Evolutionary conservation across 2,888 invertebrate genomes (phyloP), one percentile per base, ranked within the genome.

Genomic region (Drosophila demipolita): DNA sequence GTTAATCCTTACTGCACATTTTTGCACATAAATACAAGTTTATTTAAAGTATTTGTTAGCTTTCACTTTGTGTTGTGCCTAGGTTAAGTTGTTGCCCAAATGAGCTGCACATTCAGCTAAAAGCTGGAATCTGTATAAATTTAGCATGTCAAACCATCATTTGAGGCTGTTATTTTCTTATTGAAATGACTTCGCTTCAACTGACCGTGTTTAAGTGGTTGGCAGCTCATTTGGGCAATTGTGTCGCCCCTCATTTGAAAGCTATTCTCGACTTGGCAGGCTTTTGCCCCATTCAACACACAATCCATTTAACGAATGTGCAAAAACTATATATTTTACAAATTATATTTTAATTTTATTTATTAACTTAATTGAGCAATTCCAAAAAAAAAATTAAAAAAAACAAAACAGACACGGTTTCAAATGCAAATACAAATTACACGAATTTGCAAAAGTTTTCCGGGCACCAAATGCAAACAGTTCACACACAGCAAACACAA

Each of bases 251-350:
- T 81, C 50, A 82, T 80, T 87, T 60, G 66, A 88, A 90, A 85
- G 91, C 89, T 91, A 92, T 93, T 93, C 93, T 93, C 93, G 93
- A 93, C 93, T 93, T 93, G 93, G 92, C 92, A 93, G 93, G 93
- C 93, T 93, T 93, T 93, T 85, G 87, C 91, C 90, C 83, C 68
- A 69, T 61, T 65, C 29, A 55, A 66, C n/a, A 74, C 75, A 82
- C 59, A 57, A 73, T 68, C 78, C 76, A 71, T 75, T 83, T 83
- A 78, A 82, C 80, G 78, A 79, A 77, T 77, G 69, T 75, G 70
- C 68, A 64, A 68, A 59, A 53, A 59, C 20, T 64, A 69, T 69
- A 50, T 23, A 29, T 54, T 63, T 50, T 35, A 59, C 5, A 48
- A 69, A 38, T 29, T 73, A 40, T 70, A 67, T 59, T 59, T 69